Evolutionary conservation across 1,140 invertebrate genomes (phyloP).

Genomic region (Brachionus rubens): DNA sequence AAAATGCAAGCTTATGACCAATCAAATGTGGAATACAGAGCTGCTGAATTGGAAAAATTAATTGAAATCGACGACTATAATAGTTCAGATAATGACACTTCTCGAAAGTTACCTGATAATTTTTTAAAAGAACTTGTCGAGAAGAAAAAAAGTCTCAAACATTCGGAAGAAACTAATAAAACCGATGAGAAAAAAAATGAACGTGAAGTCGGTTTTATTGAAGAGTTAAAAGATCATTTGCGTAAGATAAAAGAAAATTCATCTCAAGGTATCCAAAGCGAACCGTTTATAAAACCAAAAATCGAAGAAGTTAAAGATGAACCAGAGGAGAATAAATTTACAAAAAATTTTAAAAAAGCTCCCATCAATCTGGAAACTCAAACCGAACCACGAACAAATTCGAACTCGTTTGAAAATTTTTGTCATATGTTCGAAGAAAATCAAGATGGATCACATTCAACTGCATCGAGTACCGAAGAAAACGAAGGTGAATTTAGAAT

Average conservation of each 20-base stretch:
- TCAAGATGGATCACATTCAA: too few relatives aligned
- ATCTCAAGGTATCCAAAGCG: background rate
- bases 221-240: too few relatives aligned
- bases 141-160: background rate
- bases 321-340: background rate
- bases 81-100: too few relatives aligned
- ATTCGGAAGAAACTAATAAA: background rate
- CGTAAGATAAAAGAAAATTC: background rate
- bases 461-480: too few relatives aligned
- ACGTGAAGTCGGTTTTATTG: too few relatives aligned
- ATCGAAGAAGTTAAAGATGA: background rate
- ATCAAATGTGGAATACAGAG: background rate
- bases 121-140: background rate
- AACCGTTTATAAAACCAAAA: background rate
- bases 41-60: background rate
- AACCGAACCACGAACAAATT: background rate
- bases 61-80: background rate
- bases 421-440: too few relatives aligned
- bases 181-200: background rate
- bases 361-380: background rate
- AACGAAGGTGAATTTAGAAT: too few relatives aligned
- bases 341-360: background rate
- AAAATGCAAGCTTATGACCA: conserved; percentile 21
- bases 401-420: background rate
- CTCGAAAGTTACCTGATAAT: too few relatives aligned